phyloP scores from a whole-genome alignment of 2,797 vertebrate genomes.

The Synanceia verrucosa region DNA sequence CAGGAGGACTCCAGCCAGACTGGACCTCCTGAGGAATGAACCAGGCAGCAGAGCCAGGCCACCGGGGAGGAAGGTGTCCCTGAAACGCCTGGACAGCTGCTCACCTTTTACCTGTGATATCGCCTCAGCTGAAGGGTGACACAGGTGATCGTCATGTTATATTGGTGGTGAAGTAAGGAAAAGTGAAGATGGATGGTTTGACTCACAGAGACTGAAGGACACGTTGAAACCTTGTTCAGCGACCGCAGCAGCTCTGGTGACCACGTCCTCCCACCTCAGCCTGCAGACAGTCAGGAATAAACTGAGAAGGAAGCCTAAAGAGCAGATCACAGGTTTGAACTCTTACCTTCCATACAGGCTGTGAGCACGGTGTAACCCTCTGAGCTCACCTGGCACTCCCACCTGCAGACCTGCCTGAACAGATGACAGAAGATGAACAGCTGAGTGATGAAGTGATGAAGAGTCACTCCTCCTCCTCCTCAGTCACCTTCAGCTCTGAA shows the following conservation, averaged over 20 bases:
- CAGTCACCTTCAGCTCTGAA: conserved; percentile 83
- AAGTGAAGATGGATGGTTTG: neutral
- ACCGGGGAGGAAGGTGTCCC: conserved; percentile 79
- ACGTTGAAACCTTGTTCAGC: conserved; percentile 89
- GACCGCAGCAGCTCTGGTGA: conserved; percentile 78
- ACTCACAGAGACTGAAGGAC: conserved; percentile 87
- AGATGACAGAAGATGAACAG: neutral
- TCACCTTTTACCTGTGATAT: conserved; percentile 79
- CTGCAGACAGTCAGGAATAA: no score
- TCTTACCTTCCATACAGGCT: conserved; percentile 87
- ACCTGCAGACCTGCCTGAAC: conserved; percentile 87
- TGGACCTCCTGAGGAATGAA: conserved; percentile 74
- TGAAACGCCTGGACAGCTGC: conserved; percentile 80
- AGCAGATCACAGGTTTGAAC: neutral
- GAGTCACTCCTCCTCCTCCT: accelerated
- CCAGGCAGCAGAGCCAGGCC: conserved; percentile 81
- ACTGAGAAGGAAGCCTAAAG: neutral
- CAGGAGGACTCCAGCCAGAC: conserved; percentile 82
- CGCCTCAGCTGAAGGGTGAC: conserved; percentile 78
- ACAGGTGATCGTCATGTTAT: neutral
- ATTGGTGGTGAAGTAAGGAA: neutral
- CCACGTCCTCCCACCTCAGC: conserved; percentile 88
- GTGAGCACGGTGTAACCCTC: conserved; percentile 86
- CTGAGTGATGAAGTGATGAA: neutral
- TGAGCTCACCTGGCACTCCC: conserved; percentile 89